phyloP scores from a whole-genome alignment of 2,797 vertebrate genomes.

The Leptoclinus maculatus region DNA sequence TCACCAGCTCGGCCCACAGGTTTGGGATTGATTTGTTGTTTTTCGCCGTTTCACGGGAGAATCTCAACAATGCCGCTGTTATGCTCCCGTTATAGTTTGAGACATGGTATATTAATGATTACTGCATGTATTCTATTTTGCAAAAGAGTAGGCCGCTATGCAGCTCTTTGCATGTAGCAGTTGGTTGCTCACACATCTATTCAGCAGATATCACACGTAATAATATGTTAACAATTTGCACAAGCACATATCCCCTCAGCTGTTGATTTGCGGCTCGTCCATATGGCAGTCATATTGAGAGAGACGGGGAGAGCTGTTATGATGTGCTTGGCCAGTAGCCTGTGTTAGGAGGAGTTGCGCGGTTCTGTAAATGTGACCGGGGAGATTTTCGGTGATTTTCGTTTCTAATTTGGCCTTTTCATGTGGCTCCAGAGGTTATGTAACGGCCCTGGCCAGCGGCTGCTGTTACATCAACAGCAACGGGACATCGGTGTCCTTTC shows the following conservation, averaged over 20 bases:
- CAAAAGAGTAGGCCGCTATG: constrained; percentile 1
- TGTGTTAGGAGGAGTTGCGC: constrained; percentile 41
- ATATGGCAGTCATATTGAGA: constrained; percentile 53
- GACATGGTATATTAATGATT: constrained; percentile 24
- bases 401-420: constrained; percentile 68
- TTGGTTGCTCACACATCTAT: constrained; percentile 7
- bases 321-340: constrained; percentile 58
- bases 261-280: constrained; percentile 53
- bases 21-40: constrained; percentile 56
- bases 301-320: constrained; percentile 31
- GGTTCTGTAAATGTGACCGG: constrained; percentile 60
- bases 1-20: constrained; percentile 43
- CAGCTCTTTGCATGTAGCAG: constrained; percentile 7
- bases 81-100: constrained; percentile 20
- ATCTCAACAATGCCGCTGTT: constrained; percentile 40
- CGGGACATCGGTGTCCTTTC: constrained; percentile 61
- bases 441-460: constrained; percentile 64
- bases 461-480: constrained; percentile 70
- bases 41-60: constrained; percentile 20
- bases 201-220: constrained; percentile 34
- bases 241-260: constrained; percentile 35
- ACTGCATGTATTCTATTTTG: constrained; percentile 9
- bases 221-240: constrained; percentile 52
- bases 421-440: constrained; percentile 74
- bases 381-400: constrained; percentile 60